A percentile compares a stretch with the other conserved stretches of the same genome.
phyloP scores from a whole-genome alignment of 2,888 invertebrate species.

The Agonopterix alstromeriana region DNA sequence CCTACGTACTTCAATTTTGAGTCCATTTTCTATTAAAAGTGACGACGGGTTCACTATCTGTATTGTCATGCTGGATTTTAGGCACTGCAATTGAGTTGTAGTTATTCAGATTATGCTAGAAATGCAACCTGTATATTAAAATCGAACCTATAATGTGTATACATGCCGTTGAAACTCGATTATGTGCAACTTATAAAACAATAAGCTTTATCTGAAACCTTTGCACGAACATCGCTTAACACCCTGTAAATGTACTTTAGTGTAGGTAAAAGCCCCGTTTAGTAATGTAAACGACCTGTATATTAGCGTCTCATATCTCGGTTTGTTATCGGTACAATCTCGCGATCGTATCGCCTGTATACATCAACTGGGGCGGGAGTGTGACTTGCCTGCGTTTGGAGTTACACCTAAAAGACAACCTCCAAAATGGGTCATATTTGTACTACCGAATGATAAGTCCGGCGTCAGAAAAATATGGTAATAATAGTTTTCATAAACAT shows the following conservation, averaged over 20 bases:
- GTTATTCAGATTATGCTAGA: not conserved
- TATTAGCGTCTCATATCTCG: slow-evolving; percentile 34
- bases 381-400: not conserved
- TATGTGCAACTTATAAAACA: no score
- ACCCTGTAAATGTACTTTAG: not conserved
- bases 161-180: not conserved
- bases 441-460: no score
- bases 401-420: no score
- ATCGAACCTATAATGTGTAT: not conserved
- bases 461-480: no score
- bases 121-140: not conserved
- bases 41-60: no score
- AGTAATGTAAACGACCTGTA: not conserved
- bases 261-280: not conserved
- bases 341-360: slow-evolving; percentile 34
- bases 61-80: no score
- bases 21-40: no score
- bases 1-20: no score
- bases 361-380: slow-evolving; percentile 18
- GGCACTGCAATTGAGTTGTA: no score
- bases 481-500: no score
- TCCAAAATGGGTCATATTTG: no score
- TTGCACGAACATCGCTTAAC: not conserved
- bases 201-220: not conserved
- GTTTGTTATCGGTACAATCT: slow-evolving; percentile 46